A percentile compares a stretch with the other conserved stretches of the same genome.
Conservation (phyloP, 2,113 vertebrate genomes). For the Halcyon malimbica region DNA sequence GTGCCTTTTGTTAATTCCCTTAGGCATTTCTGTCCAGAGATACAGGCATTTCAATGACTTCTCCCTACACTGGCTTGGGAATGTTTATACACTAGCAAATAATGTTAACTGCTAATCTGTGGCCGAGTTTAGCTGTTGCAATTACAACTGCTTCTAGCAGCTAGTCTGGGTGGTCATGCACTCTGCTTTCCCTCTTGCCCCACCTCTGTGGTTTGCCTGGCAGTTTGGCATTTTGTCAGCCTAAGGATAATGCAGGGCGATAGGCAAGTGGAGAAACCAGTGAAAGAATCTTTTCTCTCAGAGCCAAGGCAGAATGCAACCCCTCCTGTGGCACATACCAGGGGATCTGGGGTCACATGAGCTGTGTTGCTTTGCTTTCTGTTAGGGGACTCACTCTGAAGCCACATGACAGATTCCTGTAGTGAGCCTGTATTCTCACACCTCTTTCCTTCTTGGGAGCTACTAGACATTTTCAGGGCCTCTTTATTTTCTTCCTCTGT, state of each 20-base stretch:
- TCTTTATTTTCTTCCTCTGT: not conserved
- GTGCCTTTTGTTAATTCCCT: not conserved
- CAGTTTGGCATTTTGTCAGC: not conserved
- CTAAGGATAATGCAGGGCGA: not conserved
- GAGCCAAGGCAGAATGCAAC: not conserved
- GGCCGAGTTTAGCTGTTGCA: not conserved
- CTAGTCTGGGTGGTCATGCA: not conserved
- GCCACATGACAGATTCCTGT: not conserved
- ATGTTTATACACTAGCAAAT: constrained; percentile 28
- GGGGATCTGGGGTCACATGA: not conserved
- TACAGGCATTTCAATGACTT: not conserved
- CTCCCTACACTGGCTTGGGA: not conserved
- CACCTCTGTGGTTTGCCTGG: fast-evolving
- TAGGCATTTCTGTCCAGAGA: not conserved
- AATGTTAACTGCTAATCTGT: constrained; percentile 10
- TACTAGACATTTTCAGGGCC: not conserved
- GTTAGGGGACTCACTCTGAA: not conserved
- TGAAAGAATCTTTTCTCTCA: not conserved
- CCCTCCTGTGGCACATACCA: not conserved
- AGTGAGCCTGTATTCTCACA: not conserved
- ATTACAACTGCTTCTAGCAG: not conserved
- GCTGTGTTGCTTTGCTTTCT: not conserved
- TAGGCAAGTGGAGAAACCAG: not conserved
- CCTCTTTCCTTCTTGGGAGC: not conserved
- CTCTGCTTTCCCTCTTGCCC: not conserved